Evolutionary conservation across 1,140 invertebrate genomes (phyloP), one percentile per base, ranked within the genome.

Genomic region (Schmidtea mediterranea): DNA sequence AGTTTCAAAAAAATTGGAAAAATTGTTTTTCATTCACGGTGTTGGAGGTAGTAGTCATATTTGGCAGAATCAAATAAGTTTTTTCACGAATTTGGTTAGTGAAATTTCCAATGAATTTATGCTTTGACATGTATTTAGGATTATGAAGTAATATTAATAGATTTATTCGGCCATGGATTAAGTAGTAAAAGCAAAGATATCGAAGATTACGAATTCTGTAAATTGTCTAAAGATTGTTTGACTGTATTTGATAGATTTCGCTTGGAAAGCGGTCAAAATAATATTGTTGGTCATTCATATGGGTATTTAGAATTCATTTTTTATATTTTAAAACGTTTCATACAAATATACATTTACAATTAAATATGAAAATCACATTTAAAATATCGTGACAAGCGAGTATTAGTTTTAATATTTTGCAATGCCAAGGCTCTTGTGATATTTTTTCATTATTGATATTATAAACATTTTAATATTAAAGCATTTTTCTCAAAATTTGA

Each of bases 121-220:
- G 3, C 26, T 6, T 6, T 32, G 3, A 32, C 3, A 10, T 32
- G 3, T 32, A 32, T 32, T 32, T 6, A 32, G 26, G 26, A 32
- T 32, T 32, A 32, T 32, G 10, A 3, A 10, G 26, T 32, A 10
- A 3, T 32, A 6, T 32, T 74, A 0, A 73, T 75, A 2, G 76
- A 79, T 57, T 63, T 79, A 56, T 61, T 79, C 19, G 76, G 77
- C 1, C 77, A 79, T 60, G 77, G 77, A 1, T 69, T 74, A 51
- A 78, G 76, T 54, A 72, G 71, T 40, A 69, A 73, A 16, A 75
- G 76, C 9, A 59, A 68, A 52, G 63, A 70, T 32, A 53, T 62
- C 2, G 65, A 61, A 36, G 70, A 71, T 45, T 79, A 79, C 59
- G 70, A 68, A 21, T 78, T 79, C 56, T 61, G 67, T 43, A 73